Evolutionary conservation across 2,888 invertebrate species (phyloP).

Genomic region (Isotomurus palustris): DNA sequence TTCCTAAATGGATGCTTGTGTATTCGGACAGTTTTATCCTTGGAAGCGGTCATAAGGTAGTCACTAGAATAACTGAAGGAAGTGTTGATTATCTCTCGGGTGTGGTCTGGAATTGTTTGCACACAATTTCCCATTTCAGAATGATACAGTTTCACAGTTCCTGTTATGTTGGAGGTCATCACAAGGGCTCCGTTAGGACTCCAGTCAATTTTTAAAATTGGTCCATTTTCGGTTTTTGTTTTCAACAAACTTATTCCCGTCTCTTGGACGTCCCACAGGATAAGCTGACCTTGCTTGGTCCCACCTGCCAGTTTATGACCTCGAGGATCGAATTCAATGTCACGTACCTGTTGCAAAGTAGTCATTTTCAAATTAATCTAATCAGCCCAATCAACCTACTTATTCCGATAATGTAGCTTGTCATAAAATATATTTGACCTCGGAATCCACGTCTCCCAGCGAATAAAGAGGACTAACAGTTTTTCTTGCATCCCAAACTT

Average conservation of each 20-base stretch:
- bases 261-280: slow-evolving; percentile 60
- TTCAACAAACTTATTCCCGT: slow-evolving; percentile 15
- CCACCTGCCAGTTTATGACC: slow-evolving; percentile 68
- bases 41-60: slow-evolving; percentile 72
- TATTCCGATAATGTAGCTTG: slow-evolving; percentile 41
- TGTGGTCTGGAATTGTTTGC: slow-evolving; percentile 70
- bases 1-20: background rate
- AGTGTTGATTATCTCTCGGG: slow-evolving; percentile 76
- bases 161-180: slow-evolving; percentile 71
- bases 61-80: slow-evolving; percentile 74
- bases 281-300: slow-evolving; percentile 69
- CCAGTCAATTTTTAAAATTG: slow-evolving; percentile 62
- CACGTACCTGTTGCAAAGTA: slow-evolving; percentile 62
- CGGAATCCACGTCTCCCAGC: slow-evolving; percentile 9
- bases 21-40: slow-evolving; percentile 64
- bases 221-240: slow-evolving; percentile 22
- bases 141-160: slow-evolving; percentile 70
- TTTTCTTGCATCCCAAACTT: slow-evolving; percentile 64
- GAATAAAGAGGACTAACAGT: slow-evolving; percentile 41
- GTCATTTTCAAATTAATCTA: slow-evolving; percentile 21
- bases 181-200: slow-evolving; percentile 70
- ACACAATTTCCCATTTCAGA: slow-evolving; percentile 59
- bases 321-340: slow-evolving; percentile 69
- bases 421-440: slow-evolving; percentile 18
- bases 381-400: slow-evolving; percentile 49